Base-by-base conservation (phyloP, 1,140 invertebrate genomes). In the Caligus rogercresseyi region DNA sequence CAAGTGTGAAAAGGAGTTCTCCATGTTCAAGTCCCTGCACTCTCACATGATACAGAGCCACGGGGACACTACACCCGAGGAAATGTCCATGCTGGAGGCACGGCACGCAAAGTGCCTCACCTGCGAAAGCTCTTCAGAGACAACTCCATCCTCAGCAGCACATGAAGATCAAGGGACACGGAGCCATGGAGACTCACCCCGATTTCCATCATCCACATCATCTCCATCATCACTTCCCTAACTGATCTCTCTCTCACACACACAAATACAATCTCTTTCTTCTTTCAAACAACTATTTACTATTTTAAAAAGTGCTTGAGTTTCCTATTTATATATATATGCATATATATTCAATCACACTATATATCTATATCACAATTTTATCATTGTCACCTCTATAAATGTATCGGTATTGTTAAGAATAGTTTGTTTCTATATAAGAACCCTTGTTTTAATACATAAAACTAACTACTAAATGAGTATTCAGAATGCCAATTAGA, bases 1-100 rank as follows among this genome's bases (percentile, higher is more conserved):
- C 21, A 54, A 54, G 21, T 54, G 53, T 23, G 21, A 54, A 23
- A 54, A 23, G 16, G 21, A 19, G n/a, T 54, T 54, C 16, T 54
- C 53, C 4, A 16, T 19, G 21, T 54, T 54, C n/a, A 54, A 54
- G 21, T 54, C 53, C n/a, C 16, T 54, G 53, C n/a, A 54, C 13
- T 19, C n/a, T 11, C 53, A 54, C 53, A 16, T 54, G 53, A 54
- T 54, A 19, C 53, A 54, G 21, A 54, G n/a, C 21, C 53, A 54
- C 21, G 53, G n/a, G 13, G 53, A 54, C 21, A 23, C 21, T 4
- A 54, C 53, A 54, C n/a, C 21, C 21, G 53, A 54, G 21, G 53
- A 54, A 54, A 23, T 54, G 53, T 16, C n/a, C 11, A 4, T 54
- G 16, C n/a, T 54, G 13, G 53, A 54, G 16, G 53, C 53, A 19